Conservation (phyloP, 2,888 invertebrate species). For the Cheilosia grossa region DNA sequence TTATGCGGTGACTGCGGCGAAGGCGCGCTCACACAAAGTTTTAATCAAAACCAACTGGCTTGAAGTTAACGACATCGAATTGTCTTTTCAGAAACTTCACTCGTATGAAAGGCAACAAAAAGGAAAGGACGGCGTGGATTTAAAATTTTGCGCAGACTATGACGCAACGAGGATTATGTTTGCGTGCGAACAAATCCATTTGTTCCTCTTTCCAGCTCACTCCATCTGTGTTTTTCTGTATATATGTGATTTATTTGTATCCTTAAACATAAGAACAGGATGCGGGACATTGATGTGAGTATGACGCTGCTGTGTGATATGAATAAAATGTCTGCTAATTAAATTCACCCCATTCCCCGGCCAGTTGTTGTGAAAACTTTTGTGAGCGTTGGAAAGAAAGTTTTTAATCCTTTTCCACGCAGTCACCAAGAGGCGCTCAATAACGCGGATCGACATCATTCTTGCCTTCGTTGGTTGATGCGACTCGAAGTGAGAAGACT, state of each 20-base stretch:
- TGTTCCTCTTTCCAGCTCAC: constrained; percentile 16
- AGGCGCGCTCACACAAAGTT: constrained; percentile 25
- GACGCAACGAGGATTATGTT: constrained; percentile 36
- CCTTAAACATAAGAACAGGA: constrained; percentile 45
- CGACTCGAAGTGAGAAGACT: background rate
- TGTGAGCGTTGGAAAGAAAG: constrained; percentile 17
- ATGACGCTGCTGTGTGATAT: constrained; percentile 66
- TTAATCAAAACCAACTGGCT: constrained; percentile 62
- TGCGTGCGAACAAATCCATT: constrained; percentile 65
- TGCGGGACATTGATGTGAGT: constrained; percentile 66
- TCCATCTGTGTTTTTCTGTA: constrained; percentile 1
- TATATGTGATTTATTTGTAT: constrained; percentile 36
- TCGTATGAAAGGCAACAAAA: constrained; percentile 1
- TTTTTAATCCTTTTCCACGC: constrained; percentile 58
- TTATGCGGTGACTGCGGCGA: background rate
- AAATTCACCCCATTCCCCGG: constrained; percentile 17
- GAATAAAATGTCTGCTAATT: constrained; percentile 66
- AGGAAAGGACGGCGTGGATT: background rate
- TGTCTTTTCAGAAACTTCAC: constrained; percentile 29
- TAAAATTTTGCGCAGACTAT: constrained; percentile 11
- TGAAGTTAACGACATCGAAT: constrained; percentile 52
- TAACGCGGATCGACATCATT: no score
- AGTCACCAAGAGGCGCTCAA: background rate
- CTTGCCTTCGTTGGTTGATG: background rate
- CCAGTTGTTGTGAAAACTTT: constrained; percentile 17